Evolutionary conservation across 2,888 invertebrate genomes (phyloP), one percentile per base, ranked within the genome.

Genomic region (Diachrysia chrysitis): DNA sequence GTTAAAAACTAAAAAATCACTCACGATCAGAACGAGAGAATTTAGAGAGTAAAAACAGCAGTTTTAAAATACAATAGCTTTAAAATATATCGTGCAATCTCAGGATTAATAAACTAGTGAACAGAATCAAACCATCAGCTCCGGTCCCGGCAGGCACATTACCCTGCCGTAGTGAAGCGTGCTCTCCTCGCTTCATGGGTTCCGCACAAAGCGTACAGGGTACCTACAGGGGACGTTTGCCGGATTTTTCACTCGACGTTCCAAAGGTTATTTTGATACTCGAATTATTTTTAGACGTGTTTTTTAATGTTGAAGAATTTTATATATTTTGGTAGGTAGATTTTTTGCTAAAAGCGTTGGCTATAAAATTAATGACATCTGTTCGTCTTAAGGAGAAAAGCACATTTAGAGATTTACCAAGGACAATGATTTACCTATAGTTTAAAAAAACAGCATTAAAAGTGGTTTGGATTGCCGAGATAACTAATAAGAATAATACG

Each of bases 111-210:
- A 51, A 51, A 51, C 10, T 51, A 51, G 19, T 51, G 48, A 51
- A 51, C 12, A 51, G 14, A 51, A 51, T 51, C 21, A 51, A 21
- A 21, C 48, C 12, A 51, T 51, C 48, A 51, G 48, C 48, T 17
- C 3, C 1, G 19, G 48, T 51, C 48, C 48, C 48, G 21, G 21
- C 48, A 10, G 48, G 10, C 19, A 21, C 48, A 51, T 51, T 21
- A 51, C 19, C 48, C 19, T 12, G 17, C 46, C 46, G 48, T 51
- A 51, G 48, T 51, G 48, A 5, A 21, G 48, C 48, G 48, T 51
- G 19, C 48, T 19, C 17, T n/a, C 3, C 48, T 51, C 48, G 48
- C 48, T 51, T 51, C 19, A 51, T 19, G 48, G 14, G 48, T 21
- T 21, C 17, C 48, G 48, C 12, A 51, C 48, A 51, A 51, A 51